These are phyloP conservation scores for Orthosia gracilis DNA, from an alignment of 2,888 invertebrate species.

Conservation along the genomic window DNA sequence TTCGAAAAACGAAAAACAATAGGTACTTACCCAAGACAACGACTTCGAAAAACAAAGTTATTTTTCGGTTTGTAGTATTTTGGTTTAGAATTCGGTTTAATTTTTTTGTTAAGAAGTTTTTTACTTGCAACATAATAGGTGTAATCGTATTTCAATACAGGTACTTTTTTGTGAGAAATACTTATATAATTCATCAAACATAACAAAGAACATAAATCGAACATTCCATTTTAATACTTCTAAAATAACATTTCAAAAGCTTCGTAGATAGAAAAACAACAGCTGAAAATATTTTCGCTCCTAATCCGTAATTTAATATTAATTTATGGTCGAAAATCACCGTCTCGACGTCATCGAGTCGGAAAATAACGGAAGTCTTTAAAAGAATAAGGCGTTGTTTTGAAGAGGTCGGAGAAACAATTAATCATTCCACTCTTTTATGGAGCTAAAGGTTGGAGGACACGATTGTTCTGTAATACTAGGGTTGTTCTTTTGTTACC, in stretches of 20 bases:
- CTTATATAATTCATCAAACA: background rate
- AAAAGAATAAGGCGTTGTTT: conserved; percentile 90
- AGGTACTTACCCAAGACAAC: no score
- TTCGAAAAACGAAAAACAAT: no score
- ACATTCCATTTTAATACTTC: conserved; percentile 27
- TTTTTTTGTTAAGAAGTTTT: no score
- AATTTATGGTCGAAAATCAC: conserved; percentile 88
- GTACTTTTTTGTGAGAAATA: background rate
- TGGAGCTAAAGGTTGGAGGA: conserved; percentile 88
- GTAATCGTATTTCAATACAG: background rate
- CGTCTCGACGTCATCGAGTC: conserved; percentile 87
- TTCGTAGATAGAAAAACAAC: conserved; percentile 65
- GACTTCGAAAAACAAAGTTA: no score
- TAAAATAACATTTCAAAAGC: conserved; percentile 48
- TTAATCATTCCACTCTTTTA: conserved; percentile 90
- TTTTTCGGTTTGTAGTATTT: no score
- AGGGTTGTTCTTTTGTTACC: conserved; percentile 84
- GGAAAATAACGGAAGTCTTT: conserved; percentile 91
- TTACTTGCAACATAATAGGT: background rate
- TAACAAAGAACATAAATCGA: conserved; percentile 13
- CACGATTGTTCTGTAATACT: conserved; percentile 87
- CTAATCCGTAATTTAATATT: conserved; percentile 87
- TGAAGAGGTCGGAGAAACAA: conserved; percentile 90
- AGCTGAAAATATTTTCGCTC: conserved; percentile 79
- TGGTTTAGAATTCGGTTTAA: no score